Evolutionary conservation across 2,888 invertebrate species (phyloP).

Genomic region (Ceratothoa steindachneri): DNA sequence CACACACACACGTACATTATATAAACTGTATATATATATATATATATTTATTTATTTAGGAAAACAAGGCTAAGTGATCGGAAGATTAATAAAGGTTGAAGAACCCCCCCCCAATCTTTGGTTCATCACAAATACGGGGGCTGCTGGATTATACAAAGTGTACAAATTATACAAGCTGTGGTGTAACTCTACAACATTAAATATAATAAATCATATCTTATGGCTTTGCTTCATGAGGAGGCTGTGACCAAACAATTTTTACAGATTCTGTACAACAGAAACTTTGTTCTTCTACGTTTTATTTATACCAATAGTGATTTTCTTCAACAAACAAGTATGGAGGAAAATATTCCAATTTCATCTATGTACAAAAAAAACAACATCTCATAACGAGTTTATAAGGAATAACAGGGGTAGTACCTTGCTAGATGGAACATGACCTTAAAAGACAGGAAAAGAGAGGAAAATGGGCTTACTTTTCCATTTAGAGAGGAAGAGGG

Average conservation of each 20-base stretch:
- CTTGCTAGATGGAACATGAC: neutral
- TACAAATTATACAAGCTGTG: conserved; percentile 15
- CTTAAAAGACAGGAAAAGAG: neutral
- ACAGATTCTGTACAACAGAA: conserved; percentile 29
- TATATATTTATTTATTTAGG: neutral
- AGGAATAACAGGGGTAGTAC: conserved; percentile 24
- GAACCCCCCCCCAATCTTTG: neutral
- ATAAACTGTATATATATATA: neutral
- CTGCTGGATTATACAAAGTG: conserved; percentile 3
- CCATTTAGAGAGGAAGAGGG: conserved; percentile 2
- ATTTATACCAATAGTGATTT: conserved; percentile 13
- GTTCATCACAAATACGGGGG: neutral
- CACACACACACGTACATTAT: too few relatives aligned
- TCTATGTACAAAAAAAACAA: neutral
- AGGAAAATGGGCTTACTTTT: conserved; percentile 3
- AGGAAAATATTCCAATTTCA: neutral
- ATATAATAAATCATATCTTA: neutral
- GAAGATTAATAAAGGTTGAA: neutral
- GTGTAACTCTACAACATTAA: conserved; percentile 8
- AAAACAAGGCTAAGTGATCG: neutral
- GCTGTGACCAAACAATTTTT: neutral
- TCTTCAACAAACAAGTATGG: conserved; percentile 24
- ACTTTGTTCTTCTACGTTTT: conserved; percentile 18
- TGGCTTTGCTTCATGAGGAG: neutral
- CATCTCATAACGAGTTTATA: conserved; percentile 14